Percentiles rank a stretch among this genome's conserved stretches.
These are phyloP conservation scores for Diabrotica balteata DNA, from an alignment of 2,888 invertebrate species.

Conservation along the genomic window DNA sequence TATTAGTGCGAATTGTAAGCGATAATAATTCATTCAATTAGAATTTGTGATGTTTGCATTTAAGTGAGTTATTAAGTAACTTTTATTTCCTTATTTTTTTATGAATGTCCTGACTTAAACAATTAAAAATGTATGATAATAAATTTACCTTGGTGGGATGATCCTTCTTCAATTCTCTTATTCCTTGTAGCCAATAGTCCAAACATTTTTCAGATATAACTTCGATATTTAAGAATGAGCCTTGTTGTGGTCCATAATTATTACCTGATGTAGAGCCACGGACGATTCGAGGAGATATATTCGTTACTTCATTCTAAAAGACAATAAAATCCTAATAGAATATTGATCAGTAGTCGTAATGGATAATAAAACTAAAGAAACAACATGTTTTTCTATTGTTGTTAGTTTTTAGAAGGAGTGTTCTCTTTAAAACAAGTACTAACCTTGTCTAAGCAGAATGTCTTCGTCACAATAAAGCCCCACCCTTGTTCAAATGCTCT, in stretches of 20 bases:
- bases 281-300: slow-evolving; percentile 96
- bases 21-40: no score
- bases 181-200: slow-evolving; percentile 90
- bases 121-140: not conserved
- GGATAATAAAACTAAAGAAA: no score
- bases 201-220: slow-evolving; percentile 96
- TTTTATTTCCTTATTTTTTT: no score
- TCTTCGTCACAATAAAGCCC: slow-evolving; percentile 98
- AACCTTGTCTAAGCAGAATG: slow-evolving; percentile 93
- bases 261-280: slow-evolving; percentile 93
- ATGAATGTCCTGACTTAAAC: not conserved
- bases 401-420: no score
- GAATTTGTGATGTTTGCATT: no score
- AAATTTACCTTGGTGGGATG: slow-evolving; percentile 82
- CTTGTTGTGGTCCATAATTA: slow-evolving; percentile 93
- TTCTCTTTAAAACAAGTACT: slow-evolving; percentile 2
- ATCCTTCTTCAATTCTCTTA: slow-evolving; percentile 87
- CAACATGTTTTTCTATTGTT: no score
- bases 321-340: not conserved
- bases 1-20: no score
- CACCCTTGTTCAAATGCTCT: slow-evolving; percentile 95
- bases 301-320: slow-evolving; percentile 89
- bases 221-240: slow-evolving; percentile 96
- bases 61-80: no score
- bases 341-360: no score